Conservation (phyloP, 2,888 invertebrate species). For the Graphium colonna region DNA sequence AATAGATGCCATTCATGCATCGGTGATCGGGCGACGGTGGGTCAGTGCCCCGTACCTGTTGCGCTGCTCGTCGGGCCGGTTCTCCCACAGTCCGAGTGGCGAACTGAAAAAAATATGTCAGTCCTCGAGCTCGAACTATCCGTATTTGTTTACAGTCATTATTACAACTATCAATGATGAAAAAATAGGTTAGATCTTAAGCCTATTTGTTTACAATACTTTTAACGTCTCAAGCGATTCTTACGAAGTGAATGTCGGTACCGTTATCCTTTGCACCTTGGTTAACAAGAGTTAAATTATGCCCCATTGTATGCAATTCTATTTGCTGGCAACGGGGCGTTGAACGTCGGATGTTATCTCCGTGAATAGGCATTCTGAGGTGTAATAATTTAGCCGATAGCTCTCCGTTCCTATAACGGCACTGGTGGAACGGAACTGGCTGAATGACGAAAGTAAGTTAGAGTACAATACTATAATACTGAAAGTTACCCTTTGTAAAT, state of each 20-base stretch:
- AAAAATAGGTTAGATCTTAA: not conserved
- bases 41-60: constrained; percentile 79
- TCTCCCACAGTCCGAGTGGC: constrained; percentile 42
- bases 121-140: constrained; percentile 44
- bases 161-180: too few species aligned
- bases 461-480: too few species aligned
- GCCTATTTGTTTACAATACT: not conserved
- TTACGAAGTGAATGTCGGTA: constrained; percentile 1
- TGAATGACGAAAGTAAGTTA: too few species aligned
- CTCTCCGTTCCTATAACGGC: not conserved
- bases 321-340: constrained; percentile 11
- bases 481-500: too few species aligned
- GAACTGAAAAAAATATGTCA: constrained; percentile 44
- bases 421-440: constrained; percentile 1
- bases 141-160: constrained; percentile 4
- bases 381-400: constrained; percentile 11
- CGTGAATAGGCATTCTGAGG: constrained; percentile 6
- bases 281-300: constrained; percentile 15
- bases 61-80: constrained; percentile 65
- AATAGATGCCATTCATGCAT: constrained; percentile 60
- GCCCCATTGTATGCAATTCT: constrained; percentile 22
- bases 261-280: constrained; percentile 16
- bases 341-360: constrained; percentile 11
- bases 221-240: too few species aligned
- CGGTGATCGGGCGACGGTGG: constrained; percentile 56